Evolutionary conservation across 2,797 vertebrate species (phyloP).

Genomic region (Ambastaia sidthimunki): DNA sequence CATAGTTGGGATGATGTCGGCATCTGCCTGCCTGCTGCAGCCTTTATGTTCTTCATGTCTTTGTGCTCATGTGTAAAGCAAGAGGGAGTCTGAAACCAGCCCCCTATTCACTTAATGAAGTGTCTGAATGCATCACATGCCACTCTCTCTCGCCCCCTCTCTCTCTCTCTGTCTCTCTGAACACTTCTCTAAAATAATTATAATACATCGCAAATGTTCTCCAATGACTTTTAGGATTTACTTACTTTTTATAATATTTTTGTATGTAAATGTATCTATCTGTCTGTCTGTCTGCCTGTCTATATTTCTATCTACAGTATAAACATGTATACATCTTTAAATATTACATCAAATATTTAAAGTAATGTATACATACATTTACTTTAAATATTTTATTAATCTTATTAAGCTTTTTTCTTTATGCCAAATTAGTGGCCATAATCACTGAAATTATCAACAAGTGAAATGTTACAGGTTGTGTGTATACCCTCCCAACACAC

Average conservation of each 20-base stretch:
- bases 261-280: neutral
- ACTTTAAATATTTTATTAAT: neutral
- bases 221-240: neutral
- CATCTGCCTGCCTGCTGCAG: slow-evolving; percentile 59
- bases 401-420: neutral
- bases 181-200: slow-evolving; percentile 14
- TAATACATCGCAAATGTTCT: neutral
- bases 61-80: slow-evolving; percentile 63
- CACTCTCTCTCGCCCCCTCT: slow-evolving; percentile 33
- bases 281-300: neutral
- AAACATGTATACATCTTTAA: neutral
- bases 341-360: too few species aligned
- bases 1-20: slow-evolving; percentile 58
- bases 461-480: slow-evolving; percentile 64
- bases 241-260: neutral
- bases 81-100: slow-evolving; percentile 59
- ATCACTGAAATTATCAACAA: slow-evolving; percentile 54
- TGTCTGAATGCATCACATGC: slow-evolving; percentile 51
- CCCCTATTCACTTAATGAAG: slow-evolving; percentile 62
- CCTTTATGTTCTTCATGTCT: slow-evolving; percentile 56
- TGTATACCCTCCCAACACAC: neutral
- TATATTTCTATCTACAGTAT: neutral
- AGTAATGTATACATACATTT: too few species aligned
- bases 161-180: neutral
- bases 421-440: slow-evolving; percentile 6